Evolutionary conservation across 2,888 invertebrate genomes (phyloP).

Genomic region (Ametastegia equiseti): DNA sequence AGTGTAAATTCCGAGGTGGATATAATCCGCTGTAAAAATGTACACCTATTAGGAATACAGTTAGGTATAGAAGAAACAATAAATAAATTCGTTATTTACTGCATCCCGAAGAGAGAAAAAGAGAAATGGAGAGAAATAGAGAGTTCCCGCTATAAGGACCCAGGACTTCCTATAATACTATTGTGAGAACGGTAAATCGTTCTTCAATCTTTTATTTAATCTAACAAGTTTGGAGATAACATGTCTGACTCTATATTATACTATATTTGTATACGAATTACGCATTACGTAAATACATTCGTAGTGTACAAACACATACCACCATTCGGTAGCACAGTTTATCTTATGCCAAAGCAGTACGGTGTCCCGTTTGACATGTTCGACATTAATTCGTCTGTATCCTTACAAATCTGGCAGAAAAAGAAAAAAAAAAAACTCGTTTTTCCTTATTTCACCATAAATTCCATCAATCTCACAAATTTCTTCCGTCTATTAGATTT

Average conservation of each 20-base stretch:
- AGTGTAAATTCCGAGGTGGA: background rate
- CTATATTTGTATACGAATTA: background rate
- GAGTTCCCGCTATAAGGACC: background rate
- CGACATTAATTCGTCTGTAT: background rate
- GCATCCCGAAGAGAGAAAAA: background rate
- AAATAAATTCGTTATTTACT: conserved; percentile 26
- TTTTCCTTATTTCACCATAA: background rate
- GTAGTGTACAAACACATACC: too few relatives aligned
- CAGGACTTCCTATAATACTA: background rate
- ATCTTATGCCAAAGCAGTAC: background rate
- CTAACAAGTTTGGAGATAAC: conserved; percentile 25
- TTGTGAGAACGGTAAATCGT: conserved; percentile 35
- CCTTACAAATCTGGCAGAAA: too few relatives aligned
- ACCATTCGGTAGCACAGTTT: background rate
- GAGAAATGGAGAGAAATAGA: too few relatives aligned
- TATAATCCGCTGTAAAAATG: conserved; percentile 28
- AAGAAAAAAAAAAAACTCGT: background rate
- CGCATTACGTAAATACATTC: background rate
- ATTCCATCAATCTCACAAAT: background rate
- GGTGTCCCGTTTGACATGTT: conserved; percentile 28
- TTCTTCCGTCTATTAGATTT: too few relatives aligned
- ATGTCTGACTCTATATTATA: background rate
- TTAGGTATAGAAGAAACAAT: conserved; percentile 32
- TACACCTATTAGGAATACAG: conserved; percentile 34
- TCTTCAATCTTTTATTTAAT: background rate